phyloP scores from a whole-genome alignment of 2,888 invertebrate genomes.

The Tuta absoluta region DNA sequence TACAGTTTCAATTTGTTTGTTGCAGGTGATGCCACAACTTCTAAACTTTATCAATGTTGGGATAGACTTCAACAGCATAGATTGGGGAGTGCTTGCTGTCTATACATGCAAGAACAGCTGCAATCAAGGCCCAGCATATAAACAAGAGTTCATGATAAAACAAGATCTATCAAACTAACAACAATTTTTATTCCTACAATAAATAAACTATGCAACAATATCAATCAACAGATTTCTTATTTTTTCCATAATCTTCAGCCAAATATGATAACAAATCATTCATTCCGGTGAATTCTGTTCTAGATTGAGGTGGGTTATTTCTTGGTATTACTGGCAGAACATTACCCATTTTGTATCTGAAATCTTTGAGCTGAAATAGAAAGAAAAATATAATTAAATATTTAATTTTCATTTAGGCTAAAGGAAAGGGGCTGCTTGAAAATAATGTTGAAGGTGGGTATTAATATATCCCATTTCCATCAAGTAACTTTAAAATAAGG shows the following conservation, averaged over 20 bases:
- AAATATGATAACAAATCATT: conserved; percentile 92
- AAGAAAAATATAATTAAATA: neutral
- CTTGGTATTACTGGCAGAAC: conserved; percentile 88
- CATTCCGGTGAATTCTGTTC: conserved; percentile 92
- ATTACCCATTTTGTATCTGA: conserved; percentile 89
- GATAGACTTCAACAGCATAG: conserved; percentile 83
- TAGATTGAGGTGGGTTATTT: conserved; percentile 88
- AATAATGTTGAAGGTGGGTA: too few species aligned
- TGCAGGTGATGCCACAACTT: conserved; percentile 86
- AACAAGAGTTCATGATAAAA: conserved; percentile 89
- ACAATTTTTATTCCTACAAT: conserved; percentile 31
- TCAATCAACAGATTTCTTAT: conserved; percentile 38
- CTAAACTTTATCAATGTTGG: conserved; percentile 86
- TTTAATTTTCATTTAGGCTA: too few species aligned
- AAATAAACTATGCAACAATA: conserved; percentile 29
- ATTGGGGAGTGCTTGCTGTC: conserved; percentile 94
- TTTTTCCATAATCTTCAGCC: conserved; percentile 79
- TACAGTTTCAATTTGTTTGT: neutral
- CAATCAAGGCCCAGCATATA: conserved; percentile 83
- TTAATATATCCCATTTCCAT: too few species aligned
- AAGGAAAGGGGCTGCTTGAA: too few species aligned
- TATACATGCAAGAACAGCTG: conserved; percentile 94
- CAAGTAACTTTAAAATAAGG: too few species aligned
- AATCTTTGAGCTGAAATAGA: conserved; percentile 87
- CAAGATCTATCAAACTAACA: conserved; percentile 85